Conservation (phyloP, 2,113 vertebrate species). For the Sula dactylatra region DNA sequence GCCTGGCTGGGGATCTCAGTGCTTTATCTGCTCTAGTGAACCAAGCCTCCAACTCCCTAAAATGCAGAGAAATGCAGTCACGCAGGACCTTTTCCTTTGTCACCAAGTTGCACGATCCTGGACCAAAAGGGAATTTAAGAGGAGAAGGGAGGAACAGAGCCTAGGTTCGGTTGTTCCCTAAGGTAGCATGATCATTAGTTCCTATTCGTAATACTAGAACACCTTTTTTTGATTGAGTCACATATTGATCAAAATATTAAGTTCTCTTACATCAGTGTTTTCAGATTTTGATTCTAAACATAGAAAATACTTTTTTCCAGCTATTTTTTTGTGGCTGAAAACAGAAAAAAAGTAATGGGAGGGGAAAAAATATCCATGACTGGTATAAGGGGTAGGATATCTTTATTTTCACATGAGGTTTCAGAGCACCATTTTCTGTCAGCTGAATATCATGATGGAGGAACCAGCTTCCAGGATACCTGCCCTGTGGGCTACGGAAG, state of each 20-base stretch:
- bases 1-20: slow-evolving; percentile 38
- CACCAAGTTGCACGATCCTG: background rate
- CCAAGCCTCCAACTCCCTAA: slow-evolving; percentile 14
- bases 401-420: background rate
- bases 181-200: background rate
- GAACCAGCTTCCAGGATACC: background rate
- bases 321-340: background rate
- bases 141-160: background rate
- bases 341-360: background rate
- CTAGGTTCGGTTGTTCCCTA: background rate
- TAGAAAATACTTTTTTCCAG: background rate
- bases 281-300: background rate
- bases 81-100: slow-evolving; percentile 1
- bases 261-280: background rate
- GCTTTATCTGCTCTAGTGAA: slow-evolving; percentile 60
- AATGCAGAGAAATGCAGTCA: slow-evolving; percentile 1
- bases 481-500: background rate
- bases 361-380: background rate
- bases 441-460: background rate
- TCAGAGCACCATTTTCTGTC: background rate
- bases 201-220: background rate
- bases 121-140: background rate
- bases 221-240: background rate
- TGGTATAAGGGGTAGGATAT: background rate
- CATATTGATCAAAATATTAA: background rate